Evolutionary conservation across 2,888 invertebrate species (phyloP), one percentile per base, ranked within the genome.

Genomic region (Argyresthia goedartella): DNA sequence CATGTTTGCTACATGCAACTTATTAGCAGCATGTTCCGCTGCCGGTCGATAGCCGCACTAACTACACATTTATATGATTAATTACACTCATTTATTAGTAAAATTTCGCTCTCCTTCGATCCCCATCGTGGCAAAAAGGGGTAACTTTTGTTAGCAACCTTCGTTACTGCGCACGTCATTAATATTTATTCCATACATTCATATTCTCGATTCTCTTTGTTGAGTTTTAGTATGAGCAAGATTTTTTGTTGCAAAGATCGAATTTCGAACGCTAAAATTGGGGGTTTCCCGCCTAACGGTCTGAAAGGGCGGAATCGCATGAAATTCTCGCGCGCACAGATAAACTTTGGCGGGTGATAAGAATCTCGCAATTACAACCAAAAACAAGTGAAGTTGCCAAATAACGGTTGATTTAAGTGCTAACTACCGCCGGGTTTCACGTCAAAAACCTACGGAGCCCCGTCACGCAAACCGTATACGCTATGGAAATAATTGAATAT

Each of bases 11-110:
- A 39, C n/a, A 39, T 39, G 39, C 39, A 39, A 39, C 39, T 3
- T 39, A 39, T 39, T 25, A 39, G 10, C 8, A 39, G n/a, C 39
- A 39, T 39, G 39, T 39, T 39, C 10, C 39, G 8, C 39, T 50
- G 42, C 13, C 42, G 16, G 41, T n/a, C 42, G 15, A n/a, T n/a
- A 41, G 13, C 50, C 50, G 41, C 50, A 39, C 50, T 43, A 43
- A 13, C 42, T 41, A 42, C 51, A 43, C 74, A 77, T 74, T 70
- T 71, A 62, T 70, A 73, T 82, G 85, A 84, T 85, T 85, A 85
- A 85, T 85, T 80, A 76, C 73, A 72, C 71, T 73, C 81, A 85
- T 84, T 82, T 85, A 85, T 85, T 84, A 85, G 78, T 78, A 70
- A 76, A 81, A 79, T 78, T 69, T 51, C 49, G 36, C 51, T 69